Evolutionary conservation across 2,113 vertebrate genomes (phyloP), one percentile per base, ranked within the genome.

Genomic region (Glaucidium brasilianum): DNA sequence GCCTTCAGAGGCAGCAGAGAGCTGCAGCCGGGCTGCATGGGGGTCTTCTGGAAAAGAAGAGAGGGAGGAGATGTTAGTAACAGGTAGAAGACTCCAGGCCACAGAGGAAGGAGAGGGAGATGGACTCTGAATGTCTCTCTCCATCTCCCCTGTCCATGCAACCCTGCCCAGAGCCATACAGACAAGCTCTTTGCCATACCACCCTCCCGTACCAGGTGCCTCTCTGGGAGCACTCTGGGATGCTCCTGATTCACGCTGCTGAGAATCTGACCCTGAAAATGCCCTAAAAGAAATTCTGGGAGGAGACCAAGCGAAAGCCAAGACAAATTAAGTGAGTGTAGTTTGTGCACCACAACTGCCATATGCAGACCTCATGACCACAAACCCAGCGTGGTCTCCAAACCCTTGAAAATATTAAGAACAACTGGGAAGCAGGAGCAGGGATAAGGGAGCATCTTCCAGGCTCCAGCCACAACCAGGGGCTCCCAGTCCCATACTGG

Each of bases 331-430:
- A 6, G 6, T 1, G 41, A 37, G n/a, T 35, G 67, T 3, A 18
- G 3, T 16, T 19, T 50, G 45, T 25, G 39, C 29, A 30, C n/a
- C n/a, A 7, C 32, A 20, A 22, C 8, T 45, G 32, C 55, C 50
- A 12, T 9, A 3, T 2, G 3, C 62, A 72, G 41, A 16, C 2
- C 4, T 13, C 34, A 29, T 22, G 19, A 37, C 27, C n/a, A 4
- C 1, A 0, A 59, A 16, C 32, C 35, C 49, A 11, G 1, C 2
- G 0, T 10, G 27, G 15, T 84, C 16, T 49, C n/a, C 72, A 52
- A 10, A 3, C 30, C 58, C 35, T 50, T 23, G 15, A 5, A 49
- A 66, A 66, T 9, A 55, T 9, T 7, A 26, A 32, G n/a, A 88
- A 6, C 4, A 7, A 22, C 30, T 17, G 1, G 52, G 64, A 49